Evolutionary conservation across 1,140 invertebrate genomes (phyloP), one percentile per base, ranked within the genome.

Genomic region (Drosophila subpulchrella): DNA sequence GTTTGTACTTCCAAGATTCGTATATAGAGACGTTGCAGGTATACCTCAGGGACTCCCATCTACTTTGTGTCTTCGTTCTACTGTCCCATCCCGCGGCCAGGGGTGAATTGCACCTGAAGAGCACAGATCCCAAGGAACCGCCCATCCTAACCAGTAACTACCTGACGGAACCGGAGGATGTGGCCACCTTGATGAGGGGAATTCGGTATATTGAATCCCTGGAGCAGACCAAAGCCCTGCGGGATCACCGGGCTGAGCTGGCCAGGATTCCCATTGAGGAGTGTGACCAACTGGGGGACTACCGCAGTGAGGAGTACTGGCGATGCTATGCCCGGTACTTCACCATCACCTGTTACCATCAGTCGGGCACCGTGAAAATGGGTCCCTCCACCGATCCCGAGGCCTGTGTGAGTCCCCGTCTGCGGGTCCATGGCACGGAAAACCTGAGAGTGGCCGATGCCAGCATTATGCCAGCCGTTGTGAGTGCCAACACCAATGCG

Each of bases 101-200:
- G 57, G 97, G 97, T 1, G 93, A 93, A 30, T 56, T 98, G n/a
- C 93, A 92, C 15, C 90, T 98, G 2, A 93, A 91, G 53, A 95
- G 94, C 1, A 93, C 92, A 3, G 94, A 98, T 92, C 96, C 96
- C 0, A 93, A 94, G 13, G 94, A 96, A 7, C 93, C 94, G 41
- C 96, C 97, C 0, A 93, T 94, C 34, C 93, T 98, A 20, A 94
- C 96, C 70, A 95, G 96, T 0, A 96, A 96, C 66, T 97, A 96
- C 75, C 94, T 97, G 36, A 91, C 92, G 0, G 92, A 95, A 55
- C 91, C 93, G 4, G 93, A 93, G 24, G 96, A 97, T 78, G 59
- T 95, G 8, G 93, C 94, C 11, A 95, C 95, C 0, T 89, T 96
- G 39, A 79, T 97, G 4, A 94, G 95, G 6, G 95, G 94, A 0